Evolutionary conservation across 2,888 invertebrate genomes (phyloP), one percentile per base, ranked within the genome.

Genomic region (Pachliopta kotzebuea): DNA sequence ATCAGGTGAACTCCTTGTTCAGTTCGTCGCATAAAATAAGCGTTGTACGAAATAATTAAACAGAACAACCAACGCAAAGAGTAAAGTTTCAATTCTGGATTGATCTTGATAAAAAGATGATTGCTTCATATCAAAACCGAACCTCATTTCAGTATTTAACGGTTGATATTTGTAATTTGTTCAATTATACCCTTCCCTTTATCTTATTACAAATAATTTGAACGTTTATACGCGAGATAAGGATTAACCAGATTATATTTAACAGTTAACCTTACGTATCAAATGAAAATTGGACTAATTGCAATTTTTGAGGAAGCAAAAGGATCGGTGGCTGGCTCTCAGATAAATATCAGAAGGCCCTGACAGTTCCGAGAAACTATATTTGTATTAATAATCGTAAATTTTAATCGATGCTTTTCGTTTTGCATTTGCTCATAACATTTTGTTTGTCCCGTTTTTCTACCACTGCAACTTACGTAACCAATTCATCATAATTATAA

Each of bases 351-450:
- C 60, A 45, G 42, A 56, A 42, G 4, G 24, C 20, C 45, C 4
- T 65, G 60, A 60, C 64, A 65, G 64, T 60, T 65, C 60, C 42
- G 14, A 56, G 59, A 55, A 63, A 56, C 20, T 4, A 20, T 50
- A 64, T 56, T 45, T 20, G 52, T 52, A 29, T 60, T 65, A 60
- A 60, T 42, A 65, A 59, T 59, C 18, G 31, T 23, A 20, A n/a
- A 49, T 63, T 54, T 29, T 42, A 63, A 59, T 53, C 53, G 49
- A 58, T 53, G 21, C n/a, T 52, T 11, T 49, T 24, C 20, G 31
- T 55, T 59, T 55, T 59, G 26, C 52, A 52, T 62, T 57, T 57
- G 26, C 57, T 56, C 21, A 52, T 52, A 52, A 52, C 8, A 21
- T 52, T 21, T 50, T 21, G 7, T 50, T 50, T 50, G 21, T 7